Conservation (phyloP, 2,888 invertebrate genomes). For the Rhagonycha fulva region DNA sequence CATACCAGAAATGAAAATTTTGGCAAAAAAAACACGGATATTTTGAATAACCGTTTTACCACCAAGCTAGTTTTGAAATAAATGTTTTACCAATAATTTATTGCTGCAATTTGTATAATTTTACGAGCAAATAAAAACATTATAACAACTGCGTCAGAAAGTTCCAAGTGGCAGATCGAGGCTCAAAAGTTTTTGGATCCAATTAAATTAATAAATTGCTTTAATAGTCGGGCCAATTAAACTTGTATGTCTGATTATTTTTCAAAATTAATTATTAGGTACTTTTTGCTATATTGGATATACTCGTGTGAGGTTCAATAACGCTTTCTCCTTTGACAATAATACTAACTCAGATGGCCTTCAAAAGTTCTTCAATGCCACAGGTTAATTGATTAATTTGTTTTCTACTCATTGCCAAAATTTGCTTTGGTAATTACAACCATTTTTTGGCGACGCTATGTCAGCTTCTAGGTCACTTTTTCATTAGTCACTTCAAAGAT, state of each 20-base stretch:
- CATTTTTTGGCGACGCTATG: neutral
- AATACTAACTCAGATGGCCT: too few species aligned
- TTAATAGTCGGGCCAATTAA: neutral
- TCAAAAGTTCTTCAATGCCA: too few species aligned
- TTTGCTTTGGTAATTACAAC: neutral
- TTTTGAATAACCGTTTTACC: neutral
- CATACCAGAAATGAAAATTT: too few species aligned
- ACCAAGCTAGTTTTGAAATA: neutral
- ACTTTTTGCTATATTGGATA: neutral
- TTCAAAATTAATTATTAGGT: neutral
- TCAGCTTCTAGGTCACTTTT: too few species aligned
- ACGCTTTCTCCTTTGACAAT: too few species aligned
- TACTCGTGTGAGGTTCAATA: neutral
- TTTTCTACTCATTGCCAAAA: neutral
- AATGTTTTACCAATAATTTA: neutral
- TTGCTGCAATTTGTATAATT: neutral
- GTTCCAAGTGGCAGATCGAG: neutral
- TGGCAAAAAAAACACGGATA: neutral
- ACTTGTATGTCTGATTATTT: neutral
- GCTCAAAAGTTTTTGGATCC: neutral
- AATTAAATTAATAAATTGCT: neutral
- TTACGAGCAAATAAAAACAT: neutral
- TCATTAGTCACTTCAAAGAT: too few species aligned
- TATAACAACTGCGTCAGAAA: neutral
- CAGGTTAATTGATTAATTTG: too few species aligned